Conservation (phyloP, 2,888 invertebrate genomes). For the Dasysyrphus albostriatus region DNA sequence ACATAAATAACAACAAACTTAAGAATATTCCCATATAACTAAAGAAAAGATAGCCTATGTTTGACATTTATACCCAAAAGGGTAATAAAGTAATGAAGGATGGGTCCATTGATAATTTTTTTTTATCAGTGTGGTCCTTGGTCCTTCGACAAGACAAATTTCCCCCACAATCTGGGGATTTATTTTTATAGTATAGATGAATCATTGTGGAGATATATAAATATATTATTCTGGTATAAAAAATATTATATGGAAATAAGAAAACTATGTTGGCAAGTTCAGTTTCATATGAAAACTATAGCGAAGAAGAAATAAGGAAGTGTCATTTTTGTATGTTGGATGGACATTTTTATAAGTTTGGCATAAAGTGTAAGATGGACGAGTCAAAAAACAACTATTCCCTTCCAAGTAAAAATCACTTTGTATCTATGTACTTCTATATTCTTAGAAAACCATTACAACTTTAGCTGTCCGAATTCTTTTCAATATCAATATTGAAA, state of each 20-base stretch:
- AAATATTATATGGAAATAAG: constrained; percentile 17
- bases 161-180: constrained; percentile 21
- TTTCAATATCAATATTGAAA: not conserved
- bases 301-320: constrained; percentile 1
- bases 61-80: constrained; percentile 36
- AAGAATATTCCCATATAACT: not conserved
- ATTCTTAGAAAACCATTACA: not conserved
- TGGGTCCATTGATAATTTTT: constrained; percentile 41
- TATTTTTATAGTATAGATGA: constrained; percentile 7
- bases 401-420: not conserved
- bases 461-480: not conserved
- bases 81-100: constrained; percentile 43
- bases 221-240: not conserved
- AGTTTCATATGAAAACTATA: not conserved
- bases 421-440: not conserved
- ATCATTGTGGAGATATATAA: not conserved
- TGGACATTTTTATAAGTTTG: too few relatives aligned
- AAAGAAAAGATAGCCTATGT: constrained; percentile 16
- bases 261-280: not conserved
- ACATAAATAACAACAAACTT: constrained; percentile 30
- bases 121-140: constrained; percentile 27
- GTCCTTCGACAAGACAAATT: constrained; percentile 17
- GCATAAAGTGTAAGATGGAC: too few relatives aligned
- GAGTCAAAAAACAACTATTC: too few relatives aligned
- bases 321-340: not conserved